A percentile compares a stretch with the other conserved stretches of the same genome.
Conservation (phyloP, 2,888 invertebrate species). For the Zeuzera pyrina region DNA sequence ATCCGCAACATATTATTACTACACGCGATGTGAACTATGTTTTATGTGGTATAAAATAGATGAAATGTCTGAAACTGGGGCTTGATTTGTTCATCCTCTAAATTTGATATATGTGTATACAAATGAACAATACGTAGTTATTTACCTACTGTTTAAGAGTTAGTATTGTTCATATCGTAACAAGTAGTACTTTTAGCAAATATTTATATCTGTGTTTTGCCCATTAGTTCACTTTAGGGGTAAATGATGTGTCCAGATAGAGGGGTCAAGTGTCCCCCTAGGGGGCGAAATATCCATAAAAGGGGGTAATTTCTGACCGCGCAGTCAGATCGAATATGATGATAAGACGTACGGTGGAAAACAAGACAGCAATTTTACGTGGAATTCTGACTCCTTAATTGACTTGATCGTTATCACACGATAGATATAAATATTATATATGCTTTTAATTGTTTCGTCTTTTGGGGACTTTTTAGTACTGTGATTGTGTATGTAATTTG, state of each 20-base stretch:
- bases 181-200: too few species aligned
- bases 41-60: too few species aligned
- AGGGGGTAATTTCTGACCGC: constrained; percentile 65
- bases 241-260: constrained; percentile 69
- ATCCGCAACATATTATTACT: too few species aligned
- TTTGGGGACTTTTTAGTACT: too few species aligned
- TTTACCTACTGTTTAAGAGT: too few species aligned
- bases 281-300: constrained; percentile 69
- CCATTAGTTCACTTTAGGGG: constrained; percentile 67
- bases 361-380: constrained; percentile 66
- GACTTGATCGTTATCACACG: constrained; percentile 59
- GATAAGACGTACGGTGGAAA: constrained; percentile 54
- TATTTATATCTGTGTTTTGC: constrained; percentile 33
- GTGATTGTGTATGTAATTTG: too few species aligned
- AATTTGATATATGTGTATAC: too few species aligned
- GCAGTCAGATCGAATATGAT: constrained; percentile 61
- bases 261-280: constrained; percentile 68
- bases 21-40: too few species aligned
- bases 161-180: too few species aligned
- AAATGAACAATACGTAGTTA: too few species aligned
- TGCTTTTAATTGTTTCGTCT: constrained; percentile 53
- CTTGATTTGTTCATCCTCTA: too few species aligned
- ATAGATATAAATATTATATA: constrained; percentile 52
- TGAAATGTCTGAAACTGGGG: too few species aligned
- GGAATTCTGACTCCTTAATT: constrained; percentile 65